phyloP scores from a whole-genome alignment of 2,888 invertebrate species.

The Epirrita christyi region DNA sequence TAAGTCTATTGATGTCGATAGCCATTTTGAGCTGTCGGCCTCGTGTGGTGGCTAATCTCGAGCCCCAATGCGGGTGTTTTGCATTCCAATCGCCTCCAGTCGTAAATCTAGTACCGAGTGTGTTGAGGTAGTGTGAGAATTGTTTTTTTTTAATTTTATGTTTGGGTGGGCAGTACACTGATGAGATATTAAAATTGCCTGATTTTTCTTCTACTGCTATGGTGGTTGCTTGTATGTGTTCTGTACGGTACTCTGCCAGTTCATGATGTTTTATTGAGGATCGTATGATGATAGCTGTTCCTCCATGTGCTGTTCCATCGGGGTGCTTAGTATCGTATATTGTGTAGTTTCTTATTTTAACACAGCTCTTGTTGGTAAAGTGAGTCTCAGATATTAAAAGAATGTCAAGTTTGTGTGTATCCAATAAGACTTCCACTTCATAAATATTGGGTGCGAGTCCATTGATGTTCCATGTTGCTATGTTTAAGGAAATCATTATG shows the following conservation, averaged over 20 bases:
- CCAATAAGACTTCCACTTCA: not conserved
- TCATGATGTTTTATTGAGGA: not conserved
- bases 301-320: no score
- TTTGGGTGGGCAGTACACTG: constrained; percentile 38
- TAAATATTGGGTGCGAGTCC: not conserved
- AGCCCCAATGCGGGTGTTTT: constrained; percentile 34
- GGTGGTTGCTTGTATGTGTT: constrained; percentile 31
- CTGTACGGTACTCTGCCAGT: not conserved
- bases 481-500: not conserved
- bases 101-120: constrained; percentile 20
- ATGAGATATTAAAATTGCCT: constrained; percentile 19
- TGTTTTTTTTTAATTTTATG: constrained; percentile 21
- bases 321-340: not conserved
- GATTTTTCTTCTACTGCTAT: constrained; percentile 14
- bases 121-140: constrained; percentile 6
- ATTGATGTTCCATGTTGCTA: not conserved
- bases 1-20: not conserved
- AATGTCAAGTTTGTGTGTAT: not conserved
- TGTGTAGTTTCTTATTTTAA: not conserved
- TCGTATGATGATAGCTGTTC: not conserved
- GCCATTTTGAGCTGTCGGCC: constrained; percentile 22
- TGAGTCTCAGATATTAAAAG: not conserved
- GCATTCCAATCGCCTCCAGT: no score
- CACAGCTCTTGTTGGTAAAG: not conserved
- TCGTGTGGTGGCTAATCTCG: constrained; percentile 29